Conservation (phyloP, 2,888 invertebrate genomes). For the Strigamia crassipes region DNA sequence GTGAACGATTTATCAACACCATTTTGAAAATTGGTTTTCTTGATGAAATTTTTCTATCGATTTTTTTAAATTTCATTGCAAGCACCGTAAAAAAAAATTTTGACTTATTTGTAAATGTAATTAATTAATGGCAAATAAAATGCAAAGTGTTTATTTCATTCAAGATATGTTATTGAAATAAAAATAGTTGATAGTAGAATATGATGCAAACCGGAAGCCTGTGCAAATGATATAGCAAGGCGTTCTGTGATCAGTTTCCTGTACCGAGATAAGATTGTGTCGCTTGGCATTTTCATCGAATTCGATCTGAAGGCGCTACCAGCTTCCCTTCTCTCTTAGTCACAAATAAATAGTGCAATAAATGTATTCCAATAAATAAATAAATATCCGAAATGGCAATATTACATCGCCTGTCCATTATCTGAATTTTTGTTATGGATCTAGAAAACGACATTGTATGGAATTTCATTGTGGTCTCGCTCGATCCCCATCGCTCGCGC, state of each 20-base stretch:
- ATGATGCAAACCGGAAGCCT: constrained; percentile 39
- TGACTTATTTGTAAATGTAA: too few relatives aligned
- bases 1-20: not conserved
- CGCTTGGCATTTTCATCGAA: constrained; percentile 34
- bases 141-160: not conserved
- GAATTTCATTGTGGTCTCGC: constrained; percentile 18
- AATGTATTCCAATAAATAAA: not conserved
- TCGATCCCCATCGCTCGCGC: constrained; percentile 36
- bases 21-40: too few relatives aligned
- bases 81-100: too few relatives aligned
- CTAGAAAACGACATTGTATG: constrained; percentile 11
- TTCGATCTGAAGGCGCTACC: constrained; percentile 23
- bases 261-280: constrained; percentile 36
- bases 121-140: not conserved
- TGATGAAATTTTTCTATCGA: not conserved
- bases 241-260: constrained; percentile 35
- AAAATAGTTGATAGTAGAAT: constrained; percentile 40
- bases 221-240: constrained; percentile 35
- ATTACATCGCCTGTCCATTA: not conserved
- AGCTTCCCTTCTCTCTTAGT: not conserved
- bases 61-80: not conserved
- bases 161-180: constrained; percentile 6
- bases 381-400: not conserved
- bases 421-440: not conserved
- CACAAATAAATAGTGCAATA: not conserved